phyloP scores from a whole-genome alignment of 1,140 invertebrate genomes.

The Danaus melanippus region DNA sequence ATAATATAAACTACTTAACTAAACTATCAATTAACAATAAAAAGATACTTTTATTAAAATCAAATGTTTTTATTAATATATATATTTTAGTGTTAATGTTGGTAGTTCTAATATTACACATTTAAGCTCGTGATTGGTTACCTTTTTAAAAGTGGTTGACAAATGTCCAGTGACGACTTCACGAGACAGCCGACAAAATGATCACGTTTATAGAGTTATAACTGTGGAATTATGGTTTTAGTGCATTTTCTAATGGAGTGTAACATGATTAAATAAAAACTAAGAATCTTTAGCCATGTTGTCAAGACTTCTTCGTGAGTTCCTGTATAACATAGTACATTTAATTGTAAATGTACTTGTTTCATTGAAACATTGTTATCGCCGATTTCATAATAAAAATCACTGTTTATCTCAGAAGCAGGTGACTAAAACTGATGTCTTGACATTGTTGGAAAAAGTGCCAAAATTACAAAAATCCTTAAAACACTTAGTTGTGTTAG shows the following conservation, averaged over 20 bases:
- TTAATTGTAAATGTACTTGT: constrained; percentile 60
- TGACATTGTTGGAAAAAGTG: constrained; percentile 40
- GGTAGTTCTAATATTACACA: constrained; percentile 40
- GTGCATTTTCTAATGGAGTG: constrained; percentile 4
- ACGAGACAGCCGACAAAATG: constrained; percentile 20
- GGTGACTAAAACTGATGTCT: constrained; percentile 44
- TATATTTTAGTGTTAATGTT: constrained; percentile 20
- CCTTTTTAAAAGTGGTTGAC: constrained; percentile 35
- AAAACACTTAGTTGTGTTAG: constrained; percentile 60
- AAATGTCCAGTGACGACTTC: constrained; percentile 15
- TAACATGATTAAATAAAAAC: constrained; percentile 51
- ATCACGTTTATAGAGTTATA: constrained; percentile 23
- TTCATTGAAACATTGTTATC: constrained; percentile 61
- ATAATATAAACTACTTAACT: too few species aligned
- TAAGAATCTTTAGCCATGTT: constrained; percentile 37
- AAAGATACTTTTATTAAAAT: too few species aligned
- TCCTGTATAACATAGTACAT: constrained; percentile 53
- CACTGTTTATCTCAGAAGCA: constrained; percentile 23
- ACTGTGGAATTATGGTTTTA: constrained; percentile 13
- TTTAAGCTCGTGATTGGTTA: constrained; percentile 58
- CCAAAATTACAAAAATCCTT: constrained; percentile 48
- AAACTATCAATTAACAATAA: too few species aligned
- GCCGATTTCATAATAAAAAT: constrained; percentile 40
- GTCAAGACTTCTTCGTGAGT: constrained; percentile 44
- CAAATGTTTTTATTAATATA: too few species aligned